A percentile compares a stretch with the other conserved stretches of the same genome.
Conservation (phyloP, 2,888 invertebrate genomes). For the Ernsta delagoae region DNA sequence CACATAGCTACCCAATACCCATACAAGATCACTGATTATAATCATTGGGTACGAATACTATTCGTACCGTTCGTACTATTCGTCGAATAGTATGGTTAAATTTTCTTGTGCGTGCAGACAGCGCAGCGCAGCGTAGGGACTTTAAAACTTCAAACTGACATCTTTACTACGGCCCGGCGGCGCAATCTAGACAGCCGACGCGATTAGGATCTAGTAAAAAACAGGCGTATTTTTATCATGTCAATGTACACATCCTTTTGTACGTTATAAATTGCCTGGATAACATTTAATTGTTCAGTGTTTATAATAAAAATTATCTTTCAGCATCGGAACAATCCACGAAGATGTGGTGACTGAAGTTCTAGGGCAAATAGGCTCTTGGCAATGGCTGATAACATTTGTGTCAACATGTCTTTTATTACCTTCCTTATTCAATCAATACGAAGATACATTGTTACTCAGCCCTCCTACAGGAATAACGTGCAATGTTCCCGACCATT, state of each 20-base stretch:
- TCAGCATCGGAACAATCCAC: slow-evolving; percentile 71
- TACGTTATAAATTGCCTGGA: neutral
- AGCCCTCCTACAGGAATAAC: slow-evolving; percentile 51
- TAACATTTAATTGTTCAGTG: neutral
- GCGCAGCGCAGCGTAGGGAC: neutral
- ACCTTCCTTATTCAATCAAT: slow-evolving; percentile 64
- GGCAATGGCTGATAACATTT: slow-evolving; percentile 75
- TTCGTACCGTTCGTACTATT: too few relatives aligned
- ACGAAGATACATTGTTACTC: slow-evolving; percentile 68
- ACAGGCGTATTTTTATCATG: slow-evolving; percentile 12
- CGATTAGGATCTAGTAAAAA: neutral
- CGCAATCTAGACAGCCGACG: neutral
- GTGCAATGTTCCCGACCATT: slow-evolving; percentile 55
- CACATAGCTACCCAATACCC: too few relatives aligned
- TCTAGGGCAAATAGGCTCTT: slow-evolving; percentile 68
- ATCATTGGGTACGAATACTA: too few relatives aligned
- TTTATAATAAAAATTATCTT: slow-evolving; percentile 43
- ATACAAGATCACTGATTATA: too few relatives aligned
- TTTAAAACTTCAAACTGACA: neutral
- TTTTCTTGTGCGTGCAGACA: too few relatives aligned
- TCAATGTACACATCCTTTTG: slow-evolving; percentile 19
- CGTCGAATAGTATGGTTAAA: too few relatives aligned
- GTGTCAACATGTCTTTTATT: slow-evolving; percentile 58
- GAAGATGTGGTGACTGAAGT: slow-evolving; percentile 78
- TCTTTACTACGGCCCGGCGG: neutral